phyloP scores from a whole-genome alignment of 2,113 vertebrate genomes.

The Amphiprion percula region DNA sequence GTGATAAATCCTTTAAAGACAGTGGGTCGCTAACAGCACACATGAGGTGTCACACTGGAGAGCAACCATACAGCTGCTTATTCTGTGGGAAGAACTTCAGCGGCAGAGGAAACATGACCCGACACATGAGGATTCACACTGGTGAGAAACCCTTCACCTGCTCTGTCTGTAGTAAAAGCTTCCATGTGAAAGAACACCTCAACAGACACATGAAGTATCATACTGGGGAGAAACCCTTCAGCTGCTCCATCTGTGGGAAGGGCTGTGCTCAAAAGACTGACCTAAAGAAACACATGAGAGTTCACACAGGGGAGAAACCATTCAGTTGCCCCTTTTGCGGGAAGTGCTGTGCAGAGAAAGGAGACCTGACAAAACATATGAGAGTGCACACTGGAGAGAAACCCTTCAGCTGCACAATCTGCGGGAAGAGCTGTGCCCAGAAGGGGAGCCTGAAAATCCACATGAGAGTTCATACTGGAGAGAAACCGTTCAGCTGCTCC shows the following conservation, averaged over 20 bases:
- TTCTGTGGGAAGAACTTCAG: slow-evolving; percentile 66
- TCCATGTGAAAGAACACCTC: slow-evolving; percentile 20
- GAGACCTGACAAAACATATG: slow-evolving; percentile 41
- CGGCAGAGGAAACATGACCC: slow-evolving; percentile 57
- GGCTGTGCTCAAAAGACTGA: slow-evolving; percentile 13
- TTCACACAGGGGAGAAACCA: slow-evolving; percentile 24
- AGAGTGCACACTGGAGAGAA: slow-evolving; percentile 17
- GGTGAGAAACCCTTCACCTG: slow-evolving; percentile 45
- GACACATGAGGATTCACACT: slow-evolving; percentile 57
- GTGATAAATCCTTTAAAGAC: slow-evolving; percentile 58
- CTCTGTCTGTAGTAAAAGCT: background rate
- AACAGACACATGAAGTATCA: slow-evolving; percentile 26
- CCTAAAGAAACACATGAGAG: slow-evolving; percentile 47
- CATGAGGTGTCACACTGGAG: slow-evolving; percentile 65
- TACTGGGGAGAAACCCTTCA: background rate
- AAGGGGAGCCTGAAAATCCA: background rate
- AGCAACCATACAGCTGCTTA: slow-evolving; percentile 63
- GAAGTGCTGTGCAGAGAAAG: slow-evolving; percentile 36
- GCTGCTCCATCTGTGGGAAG: slow-evolving; percentile 44
- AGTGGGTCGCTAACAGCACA: slow-evolving; percentile 55
- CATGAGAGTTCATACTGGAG: background rate
- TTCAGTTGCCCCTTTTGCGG: slow-evolving; percentile 36
- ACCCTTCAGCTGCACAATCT: background rate
- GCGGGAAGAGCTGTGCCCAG: background rate
- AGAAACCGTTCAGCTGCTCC: background rate